A percentile compares a stretch with the other conserved stretches of the same genome.
phyloP scores from a whole-genome alignment of 2,113 vertebrate genomes.

The Spea multiplicata region DNA sequence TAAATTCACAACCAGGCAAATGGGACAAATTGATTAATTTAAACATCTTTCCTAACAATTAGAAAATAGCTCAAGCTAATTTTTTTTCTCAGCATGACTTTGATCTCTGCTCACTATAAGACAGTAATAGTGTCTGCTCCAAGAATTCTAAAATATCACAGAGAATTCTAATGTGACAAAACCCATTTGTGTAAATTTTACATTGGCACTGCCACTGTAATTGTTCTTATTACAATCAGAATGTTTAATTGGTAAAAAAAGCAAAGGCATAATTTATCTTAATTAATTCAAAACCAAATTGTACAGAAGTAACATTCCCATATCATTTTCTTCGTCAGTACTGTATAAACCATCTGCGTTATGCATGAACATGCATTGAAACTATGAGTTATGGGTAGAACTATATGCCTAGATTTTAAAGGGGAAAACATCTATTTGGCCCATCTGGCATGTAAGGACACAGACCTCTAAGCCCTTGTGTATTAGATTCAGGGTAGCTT shows the following conservation, averaged over 20 bases:
- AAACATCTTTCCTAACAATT: slow-evolving; percentile 40
- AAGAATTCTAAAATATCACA: slow-evolving; percentile 37
- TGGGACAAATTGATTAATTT: slow-evolving; percentile 44
- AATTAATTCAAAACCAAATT: slow-evolving; percentile 40
- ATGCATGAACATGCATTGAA: not conserved
- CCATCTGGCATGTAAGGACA: no score
- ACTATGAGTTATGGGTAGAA: no score
- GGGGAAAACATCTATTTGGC: no score
- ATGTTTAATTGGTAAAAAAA: slow-evolving; percentile 47
- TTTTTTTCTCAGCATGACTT: slow-evolving; percentile 29
- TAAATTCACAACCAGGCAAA: slow-evolving; percentile 7
- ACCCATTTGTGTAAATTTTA: slow-evolving; percentile 43
- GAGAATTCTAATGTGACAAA: slow-evolving; percentile 42
- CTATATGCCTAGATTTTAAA: no score
- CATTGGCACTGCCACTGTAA: slow-evolving; percentile 36
- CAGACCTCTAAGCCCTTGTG: no score
- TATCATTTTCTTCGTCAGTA: not conserved
- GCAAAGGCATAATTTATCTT: slow-evolving; percentile 39
- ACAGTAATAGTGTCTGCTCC: slow-evolving; percentile 39
- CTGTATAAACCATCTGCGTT: not conserved
- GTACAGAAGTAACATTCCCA: not conserved
- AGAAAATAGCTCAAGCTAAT: slow-evolving; percentile 25
- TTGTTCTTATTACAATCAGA: slow-evolving; percentile 46
- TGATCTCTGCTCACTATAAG: slow-evolving; percentile 24
- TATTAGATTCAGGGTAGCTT: no score